Base-by-base conservation (phyloP, 1,140 invertebrate species). In the Tetramorium alpestre region DNA sequence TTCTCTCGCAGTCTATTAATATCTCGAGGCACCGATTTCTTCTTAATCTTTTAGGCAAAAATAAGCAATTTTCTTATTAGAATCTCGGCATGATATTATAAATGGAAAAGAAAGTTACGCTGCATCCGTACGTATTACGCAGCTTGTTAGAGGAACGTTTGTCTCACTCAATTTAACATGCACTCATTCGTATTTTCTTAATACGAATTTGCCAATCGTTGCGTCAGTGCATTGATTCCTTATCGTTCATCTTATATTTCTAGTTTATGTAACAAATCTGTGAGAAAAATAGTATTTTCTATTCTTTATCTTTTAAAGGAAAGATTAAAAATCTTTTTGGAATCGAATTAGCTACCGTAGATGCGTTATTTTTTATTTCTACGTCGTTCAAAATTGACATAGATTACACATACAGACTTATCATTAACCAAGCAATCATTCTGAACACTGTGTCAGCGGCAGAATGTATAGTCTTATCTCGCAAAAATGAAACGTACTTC, bases 111-210 rank as follows among this genome's bases (percentile, higher is more conserved):
- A 69, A 84, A 82, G 49, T 51, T 58, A 47, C 54, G 25, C 10
- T 87, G 70, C 87, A 76, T 56, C 72, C 75, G 88, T 88, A 86
- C 38, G 78, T 81, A 70, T 47, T 7, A 69, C 69, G 28, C 44
- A 84, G 41, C 25, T 28, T 84, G 41, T 25, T 84, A 54, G 28
- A 60, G 54, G 13, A 84, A 56, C 69, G 28, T n/a, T 56, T 54
- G 80, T 84, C 69, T 84, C 80, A 18, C 69, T 84, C 80, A 62
- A 84, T 84, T 84, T 62, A 84, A 75, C 69, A 33, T 7, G 41
- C 69, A 22, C 51, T 82, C 80, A 60, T 82, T 82, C 80, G 84
- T 58, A 56, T 81, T 81, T 86, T 49, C 62, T 67, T 47, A n/a
- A n/a, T n/a, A n/a, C n/a, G n/a, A n/a, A 73, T 58, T 60, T 44